These are phyloP conservation scores for Colletes latitarsis DNA, from an alignment of 1,140 invertebrate genomes.

Conservation along the genomic window DNA sequence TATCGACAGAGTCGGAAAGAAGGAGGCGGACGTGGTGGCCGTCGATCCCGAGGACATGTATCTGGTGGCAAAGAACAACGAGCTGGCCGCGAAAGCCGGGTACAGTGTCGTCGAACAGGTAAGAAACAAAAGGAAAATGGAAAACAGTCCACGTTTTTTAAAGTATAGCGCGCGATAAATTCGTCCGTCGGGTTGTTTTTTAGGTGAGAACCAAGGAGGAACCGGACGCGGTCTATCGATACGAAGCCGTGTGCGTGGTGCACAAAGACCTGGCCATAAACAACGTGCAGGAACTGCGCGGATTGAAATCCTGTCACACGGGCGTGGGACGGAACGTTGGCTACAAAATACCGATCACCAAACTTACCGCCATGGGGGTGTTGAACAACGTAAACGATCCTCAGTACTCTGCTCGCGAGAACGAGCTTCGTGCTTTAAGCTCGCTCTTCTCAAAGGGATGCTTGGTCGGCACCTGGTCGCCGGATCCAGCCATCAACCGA, in stretches of 20 bases:
- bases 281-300: conserved; percentile 84
- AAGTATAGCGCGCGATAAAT: too few relatives aligned
- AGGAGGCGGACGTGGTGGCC: conserved; percentile 89
- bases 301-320: conserved; percentile 90
- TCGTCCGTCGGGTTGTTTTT: too few relatives aligned
- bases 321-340: conserved; percentile 90
- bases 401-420: conserved; percentile 87
- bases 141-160: too few relatives aligned
- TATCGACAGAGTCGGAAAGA: conserved; percentile 86
- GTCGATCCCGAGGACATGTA: conserved; percentile 93
- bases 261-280: conserved; percentile 86
- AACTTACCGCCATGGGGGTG: conserved; percentile 86
- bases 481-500: conserved; percentile 86
- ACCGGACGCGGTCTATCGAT: conserved; percentile 85
- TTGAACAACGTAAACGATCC: conserved; percentile 85
- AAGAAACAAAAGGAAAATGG: conserved; percentile 32
- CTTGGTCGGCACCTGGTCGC: conserved; percentile 90
- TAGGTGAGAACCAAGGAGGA: conserved; percentile 73
- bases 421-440: conserved; percentile 87
- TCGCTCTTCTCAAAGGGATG: conserved; percentile 89
- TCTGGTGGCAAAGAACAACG: conserved; percentile 86
- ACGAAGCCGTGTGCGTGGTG: conserved; percentile 89
- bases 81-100: conserved; percentile 84
- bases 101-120: conserved; percentile 87
- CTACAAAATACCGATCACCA: conserved; percentile 88